These are phyloP conservation scores for Cranoglanis bouderius DNA, from an alignment of 2,113 vertebrate species.

Conservation along the genomic window DNA sequence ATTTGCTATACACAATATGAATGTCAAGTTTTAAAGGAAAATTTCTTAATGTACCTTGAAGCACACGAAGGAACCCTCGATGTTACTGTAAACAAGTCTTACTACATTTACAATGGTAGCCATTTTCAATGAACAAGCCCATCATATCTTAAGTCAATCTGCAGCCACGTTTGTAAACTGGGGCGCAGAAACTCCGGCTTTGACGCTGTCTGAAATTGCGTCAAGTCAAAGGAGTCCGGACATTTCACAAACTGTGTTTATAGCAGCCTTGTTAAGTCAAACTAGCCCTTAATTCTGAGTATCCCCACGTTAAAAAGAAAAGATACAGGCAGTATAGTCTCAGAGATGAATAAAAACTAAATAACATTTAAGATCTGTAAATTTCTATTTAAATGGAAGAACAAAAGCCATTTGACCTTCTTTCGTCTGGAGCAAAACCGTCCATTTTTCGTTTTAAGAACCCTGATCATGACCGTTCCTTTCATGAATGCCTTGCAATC, in stretches of 20 bases:
- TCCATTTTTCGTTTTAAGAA: not conserved
- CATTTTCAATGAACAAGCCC: not conserved
- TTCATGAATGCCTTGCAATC: slow-evolving; percentile 34
- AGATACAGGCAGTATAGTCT: slow-evolving; percentile 11
- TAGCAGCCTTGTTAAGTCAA: slow-evolving; percentile 49
- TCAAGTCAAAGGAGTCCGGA: not conserved
- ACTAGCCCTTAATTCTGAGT: slow-evolving; percentile 50
- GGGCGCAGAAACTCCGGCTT: not conserved
- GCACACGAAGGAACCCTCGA: not conserved
- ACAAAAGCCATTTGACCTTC: not conserved
- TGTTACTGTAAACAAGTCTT: not conserved
- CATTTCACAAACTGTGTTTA: slow-evolving; percentile 40
- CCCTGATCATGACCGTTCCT: not conserved
- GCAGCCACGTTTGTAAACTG: not conserved
- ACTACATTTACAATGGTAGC: not conserved
- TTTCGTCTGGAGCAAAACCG: slow-evolving; percentile 6
- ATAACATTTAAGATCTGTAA: not conserved
- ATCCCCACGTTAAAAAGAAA: slow-evolving; percentile 24
- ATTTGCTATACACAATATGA: not conserved
- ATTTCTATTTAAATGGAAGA: not conserved
- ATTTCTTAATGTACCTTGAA: not conserved
- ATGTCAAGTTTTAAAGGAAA: not conserved
- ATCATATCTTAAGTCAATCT: not conserved
- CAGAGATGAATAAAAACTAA: not conserved
- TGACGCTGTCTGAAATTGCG: not conserved